Conservation (phyloP, 1,140 invertebrate genomes). For the Sweltsa coloradensis region DNA sequence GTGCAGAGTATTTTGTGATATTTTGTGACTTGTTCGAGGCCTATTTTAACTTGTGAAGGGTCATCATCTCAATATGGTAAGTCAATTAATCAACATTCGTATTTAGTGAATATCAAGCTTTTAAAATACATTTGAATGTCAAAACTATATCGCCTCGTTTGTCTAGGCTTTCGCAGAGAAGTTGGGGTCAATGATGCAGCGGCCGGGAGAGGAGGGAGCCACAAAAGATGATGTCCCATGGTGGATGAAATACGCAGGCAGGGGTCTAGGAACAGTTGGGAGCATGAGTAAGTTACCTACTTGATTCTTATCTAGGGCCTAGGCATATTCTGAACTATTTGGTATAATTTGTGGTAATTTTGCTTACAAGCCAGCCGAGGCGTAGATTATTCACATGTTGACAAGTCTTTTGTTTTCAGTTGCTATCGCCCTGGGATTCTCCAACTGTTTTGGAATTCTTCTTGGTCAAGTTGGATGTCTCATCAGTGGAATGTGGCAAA, state of each 20-base stretch:
- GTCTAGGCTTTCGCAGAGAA: constrained; percentile 62
- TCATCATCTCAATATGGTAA: too few relatives aligned
- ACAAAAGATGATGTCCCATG: constrained; percentile 71
- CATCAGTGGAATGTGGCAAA: constrained; percentile 75
- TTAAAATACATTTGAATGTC: too few relatives aligned
- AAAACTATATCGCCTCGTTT: too few relatives aligned
- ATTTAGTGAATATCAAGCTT: too few relatives aligned
- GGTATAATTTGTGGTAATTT: neutral
- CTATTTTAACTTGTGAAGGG: too few relatives aligned
- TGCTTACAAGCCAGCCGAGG: neutral
- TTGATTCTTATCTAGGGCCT: neutral
- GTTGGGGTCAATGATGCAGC: constrained; percentile 57
- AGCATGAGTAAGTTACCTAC: constrained; percentile 53
- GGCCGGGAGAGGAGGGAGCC: constrained; percentile 57
- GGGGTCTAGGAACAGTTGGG: constrained; percentile 71
- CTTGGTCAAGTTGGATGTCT: constrained; percentile 48
- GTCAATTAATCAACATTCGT: too few relatives aligned
- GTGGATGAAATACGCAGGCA: constrained; percentile 78
- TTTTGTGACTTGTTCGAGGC: too few relatives aligned
- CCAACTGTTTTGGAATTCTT: constrained; percentile 62
- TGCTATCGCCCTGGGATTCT: constrained; percentile 74
- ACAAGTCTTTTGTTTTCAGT: constrained; percentile 57
- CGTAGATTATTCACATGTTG: too few relatives aligned
- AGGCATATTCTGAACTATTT: neutral
- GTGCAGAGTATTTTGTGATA: too few relatives aligned